Evolutionary conservation across 2,888 invertebrate species (phyloP), one percentile per base, ranked within the genome.

Genomic region (Idaea dimidiata): DNA sequence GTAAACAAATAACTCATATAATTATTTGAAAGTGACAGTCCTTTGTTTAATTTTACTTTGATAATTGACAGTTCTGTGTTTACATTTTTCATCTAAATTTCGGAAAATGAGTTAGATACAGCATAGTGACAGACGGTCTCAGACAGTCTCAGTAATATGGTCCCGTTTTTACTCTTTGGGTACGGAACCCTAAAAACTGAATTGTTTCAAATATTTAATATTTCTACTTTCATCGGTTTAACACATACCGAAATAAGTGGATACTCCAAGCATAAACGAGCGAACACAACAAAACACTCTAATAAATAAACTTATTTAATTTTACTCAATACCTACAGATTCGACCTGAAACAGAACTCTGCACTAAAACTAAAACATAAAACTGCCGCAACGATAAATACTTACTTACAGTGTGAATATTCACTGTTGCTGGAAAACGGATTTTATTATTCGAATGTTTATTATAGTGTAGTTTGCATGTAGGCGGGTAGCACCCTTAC

Each of bases 401-500:
- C 66, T 24, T 24, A 3, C 24, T 24, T 24, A 3, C 24, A 63
- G 65, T 62, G 61, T 70, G 24, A 24, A 24, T 70, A 66, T 70
- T 70, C 66, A 64, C 62, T 62, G 61, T 54, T 54, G 62, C 59
- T 60, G 60, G 56, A 59, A 58, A 67, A 71, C 66, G 67, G 59
- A 64, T 67, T 72, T 63, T 64, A 67, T 68, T 66, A 68, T 70
- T 67, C 65, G 66, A 66, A 62, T 68, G 66, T 60, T 68, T 66
- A 66, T 65, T 65, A 66, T 66, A 67, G 63, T 63, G 70, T 72
- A 73, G 76, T 78, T 79, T 77, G 75, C 76, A 76, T 80, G 81
- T 83, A 85, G 86, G 85, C 82, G 81, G 81, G 81, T 82, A 72
- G 76, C 78, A 77, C 82, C 82, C 83, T 82, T 74, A 73, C 66